Percentiles rank a stretch among this genome's conserved stretches.
Conservation (phyloP, 2,113 vertebrate species). For the Barnardius zonarius region DNA sequence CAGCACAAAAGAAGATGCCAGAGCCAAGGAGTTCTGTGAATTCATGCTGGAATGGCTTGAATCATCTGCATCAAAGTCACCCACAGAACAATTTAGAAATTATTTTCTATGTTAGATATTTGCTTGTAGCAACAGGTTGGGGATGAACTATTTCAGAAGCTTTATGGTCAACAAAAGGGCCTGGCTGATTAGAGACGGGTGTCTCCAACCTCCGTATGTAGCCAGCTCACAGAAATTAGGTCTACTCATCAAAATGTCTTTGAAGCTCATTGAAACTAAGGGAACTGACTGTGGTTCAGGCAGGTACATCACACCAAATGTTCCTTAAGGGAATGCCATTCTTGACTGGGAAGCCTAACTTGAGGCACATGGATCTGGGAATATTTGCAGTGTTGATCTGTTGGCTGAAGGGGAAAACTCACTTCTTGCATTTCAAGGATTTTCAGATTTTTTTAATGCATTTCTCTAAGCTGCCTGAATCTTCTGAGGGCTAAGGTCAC, state of each 20-base stretch:
- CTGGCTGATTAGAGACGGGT: neutral
- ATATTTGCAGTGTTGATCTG: neutral
- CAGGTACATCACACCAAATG: neutral
- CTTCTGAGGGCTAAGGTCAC: neutral
- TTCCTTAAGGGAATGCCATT: neutral
- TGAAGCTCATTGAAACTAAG: neutral
- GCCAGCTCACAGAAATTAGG: neutral
- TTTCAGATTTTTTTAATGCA: neutral
- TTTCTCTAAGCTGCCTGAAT: neutral
- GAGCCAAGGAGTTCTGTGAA: neutral
- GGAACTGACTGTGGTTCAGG: neutral
- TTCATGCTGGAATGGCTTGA: neutral
- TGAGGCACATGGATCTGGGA: neutral
- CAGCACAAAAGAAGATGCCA: neutral
- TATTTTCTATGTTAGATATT: neutral
- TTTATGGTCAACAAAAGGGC: neutral
- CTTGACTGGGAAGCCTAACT: neutral
- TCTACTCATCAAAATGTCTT: neutral
- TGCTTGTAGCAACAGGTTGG: neutral
- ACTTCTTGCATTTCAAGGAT: neutral
- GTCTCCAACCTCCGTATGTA: rapidly evolving
- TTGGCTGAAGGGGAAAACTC: neutral
- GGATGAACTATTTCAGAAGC: neutral
- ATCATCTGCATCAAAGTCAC: neutral
- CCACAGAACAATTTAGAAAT: neutral